Percentiles rank a stretch among this genome's conserved stretches.
phyloP scores from a whole-genome alignment of 2,888 invertebrate species.

The Troides oblongomaculatus region DNA sequence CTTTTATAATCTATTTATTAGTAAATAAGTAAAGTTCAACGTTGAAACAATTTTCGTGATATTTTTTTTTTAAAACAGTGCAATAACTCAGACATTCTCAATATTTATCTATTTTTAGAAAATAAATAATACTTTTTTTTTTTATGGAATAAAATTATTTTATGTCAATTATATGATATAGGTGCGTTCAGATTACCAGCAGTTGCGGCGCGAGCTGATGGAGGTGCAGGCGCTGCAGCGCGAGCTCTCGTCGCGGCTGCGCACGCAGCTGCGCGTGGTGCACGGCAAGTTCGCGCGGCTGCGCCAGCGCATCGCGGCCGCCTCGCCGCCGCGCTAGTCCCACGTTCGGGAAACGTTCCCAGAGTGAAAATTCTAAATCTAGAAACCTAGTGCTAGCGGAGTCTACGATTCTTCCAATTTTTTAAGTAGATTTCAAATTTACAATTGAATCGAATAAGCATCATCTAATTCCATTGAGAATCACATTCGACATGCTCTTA shows the following conservation, averaged over 20 bases:
- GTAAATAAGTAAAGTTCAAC: no score
- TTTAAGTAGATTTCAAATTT: neutral
- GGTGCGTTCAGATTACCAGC: slow-evolving; percentile 88
- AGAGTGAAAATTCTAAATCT: neutral
- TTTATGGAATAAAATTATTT: neutral
- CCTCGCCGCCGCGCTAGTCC: slow-evolving; percentile 57
- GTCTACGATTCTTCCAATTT: neutral
- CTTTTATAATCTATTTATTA: no score
- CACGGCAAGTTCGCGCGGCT: slow-evolving; percentile 87
- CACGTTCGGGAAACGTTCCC: neutral
- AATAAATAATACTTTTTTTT: neutral
- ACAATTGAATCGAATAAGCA: neutral
- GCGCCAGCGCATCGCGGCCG: slow-evolving; percentile 84
- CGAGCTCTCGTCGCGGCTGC: slow-evolving; percentile 87
- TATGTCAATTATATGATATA: slow-evolving; percentile 38
- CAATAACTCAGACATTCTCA: slow-evolving; percentile 12
- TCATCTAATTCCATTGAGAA: no score
- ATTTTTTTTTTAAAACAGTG: neutral
- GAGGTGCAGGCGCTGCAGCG: slow-evolving; percentile 90
- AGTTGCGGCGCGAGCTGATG: slow-evolving; percentile 86
- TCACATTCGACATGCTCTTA: no score
- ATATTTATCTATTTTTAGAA: neutral
- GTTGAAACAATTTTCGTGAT: neutral
- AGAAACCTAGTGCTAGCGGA: neutral
- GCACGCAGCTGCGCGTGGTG: slow-evolving; percentile 85